Evolutionary conservation across 1,140 invertebrate genomes (phyloP), one percentile per base, ranked within the genome.

Genomic region (Ganaspis sp.): DNA sequence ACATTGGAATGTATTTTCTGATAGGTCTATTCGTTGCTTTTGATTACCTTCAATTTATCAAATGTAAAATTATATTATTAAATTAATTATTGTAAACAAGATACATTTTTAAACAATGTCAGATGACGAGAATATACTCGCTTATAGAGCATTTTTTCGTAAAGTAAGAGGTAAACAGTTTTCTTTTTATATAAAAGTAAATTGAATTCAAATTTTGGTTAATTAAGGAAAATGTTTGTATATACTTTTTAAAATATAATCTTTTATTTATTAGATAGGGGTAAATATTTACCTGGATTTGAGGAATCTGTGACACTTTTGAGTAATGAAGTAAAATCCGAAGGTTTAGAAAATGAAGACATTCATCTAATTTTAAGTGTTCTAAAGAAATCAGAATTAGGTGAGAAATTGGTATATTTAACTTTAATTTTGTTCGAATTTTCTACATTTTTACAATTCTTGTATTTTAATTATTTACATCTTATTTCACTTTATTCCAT

Each of bases 341-440:
- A 69, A 17, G 88, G 88, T 23, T 74, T 89, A 4, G 75, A 86
- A 21, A 53, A 85, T 15, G 69, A 75, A 19, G 76, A 76, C 11
- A 72, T 89, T 1, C 45, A 75, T 54, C n/a, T 77, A 6, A 40
- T 88, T 2, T 34, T 76, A 19, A 29, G 84, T 37, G 64, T 84
- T 73, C 78, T 89, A 23, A 80, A 58, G 29, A 70, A 72, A 11
- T 58, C 2, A 70, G 69, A 85, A n/a, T 72, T 89, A n/a, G 37
- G 87, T 85, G 26, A 42, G 78, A 78, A 49, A 64, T n/a, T n/a
- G n/a, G n/a, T n/a, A n/a, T n/a, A 21, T 34, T 3, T 34, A 6
- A 34, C 15, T 42, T n/a, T n/a, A n/a, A n/a, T n/a, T n/a, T n/a
- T n/a, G n/a, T n/a, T n/a, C n/a, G n/a, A n/a, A n/a, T n/a, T n/a